Evolutionary conservation across 2,113 vertebrate genomes (phyloP).

Genomic region (Tyto alba): DNA sequence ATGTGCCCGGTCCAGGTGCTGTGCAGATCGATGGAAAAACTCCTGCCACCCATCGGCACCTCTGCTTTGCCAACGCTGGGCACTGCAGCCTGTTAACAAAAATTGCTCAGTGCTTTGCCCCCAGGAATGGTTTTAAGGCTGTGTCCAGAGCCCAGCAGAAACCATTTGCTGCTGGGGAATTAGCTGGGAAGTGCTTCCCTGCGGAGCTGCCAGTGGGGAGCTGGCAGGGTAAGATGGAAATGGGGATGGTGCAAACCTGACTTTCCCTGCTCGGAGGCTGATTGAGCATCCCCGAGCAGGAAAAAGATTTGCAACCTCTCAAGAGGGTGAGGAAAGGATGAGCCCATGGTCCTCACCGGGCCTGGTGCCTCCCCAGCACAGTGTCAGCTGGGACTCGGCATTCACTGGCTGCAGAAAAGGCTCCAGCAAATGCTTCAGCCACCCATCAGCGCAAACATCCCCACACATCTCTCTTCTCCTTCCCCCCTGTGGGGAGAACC

Average conservation of each 20-base stretch:
- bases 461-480: background rate
- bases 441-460: background rate
- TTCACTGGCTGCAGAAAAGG: background rate
- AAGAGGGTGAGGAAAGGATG: background rate
- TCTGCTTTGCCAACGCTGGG: background rate
- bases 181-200: background rate
- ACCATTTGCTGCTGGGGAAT: background rate
- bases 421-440: background rate
- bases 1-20: background rate
- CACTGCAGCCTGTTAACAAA: accelerated
- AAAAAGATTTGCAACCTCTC: background rate
- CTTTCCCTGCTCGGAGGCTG: background rate
- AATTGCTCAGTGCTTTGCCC: background rate
- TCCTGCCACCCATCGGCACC: background rate
- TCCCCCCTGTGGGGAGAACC: too few species aligned
- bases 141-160: background rate
- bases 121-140: accelerated
- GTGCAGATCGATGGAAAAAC: background rate
- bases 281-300: background rate
- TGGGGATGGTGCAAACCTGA: background rate
- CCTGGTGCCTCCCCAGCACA: accelerated
- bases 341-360: background rate
- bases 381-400: background rate
- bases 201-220: accelerated
- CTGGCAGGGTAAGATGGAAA: background rate